Conservation (phyloP, 2,113 vertebrate genomes). For the Speoplatyrhinus poulsoni region DNA sequence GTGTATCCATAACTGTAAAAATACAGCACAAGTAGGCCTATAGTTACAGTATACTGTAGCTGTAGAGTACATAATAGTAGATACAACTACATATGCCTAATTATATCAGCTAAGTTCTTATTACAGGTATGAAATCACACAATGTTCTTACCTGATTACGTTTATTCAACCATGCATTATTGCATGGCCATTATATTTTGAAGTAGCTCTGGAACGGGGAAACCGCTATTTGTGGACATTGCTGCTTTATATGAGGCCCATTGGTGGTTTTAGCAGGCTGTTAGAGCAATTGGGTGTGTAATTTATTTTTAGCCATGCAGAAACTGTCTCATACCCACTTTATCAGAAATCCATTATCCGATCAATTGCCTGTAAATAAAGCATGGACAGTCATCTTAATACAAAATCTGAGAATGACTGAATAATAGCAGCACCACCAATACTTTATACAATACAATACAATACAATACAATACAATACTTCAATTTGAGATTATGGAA, state of each 20-base stretch:
- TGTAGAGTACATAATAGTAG: no score
- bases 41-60: no score
- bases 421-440: no score
- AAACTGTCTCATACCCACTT: slow-evolving; percentile 10
- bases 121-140: no score
- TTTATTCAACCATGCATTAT: no score
- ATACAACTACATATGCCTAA: no score
- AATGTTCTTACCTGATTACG: no score
- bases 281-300: slow-evolving; percentile 5
- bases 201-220: neutral
- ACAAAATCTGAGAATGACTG: neutral
- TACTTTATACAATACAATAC: no score
- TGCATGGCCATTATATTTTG: neutral
- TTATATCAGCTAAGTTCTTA: no score
- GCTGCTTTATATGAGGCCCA: neutral
- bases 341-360: slow-evolving; percentile 6
- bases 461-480: no score
- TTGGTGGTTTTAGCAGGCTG: neutral
- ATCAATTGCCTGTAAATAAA: slow-evolving; percentile 16
- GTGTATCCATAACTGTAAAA: no score
- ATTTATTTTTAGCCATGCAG: slow-evolving; percentile 4
- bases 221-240: neutral
- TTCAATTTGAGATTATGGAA: neutral
- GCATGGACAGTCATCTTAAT: neutral
- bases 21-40: no score